Conservation (phyloP, 1,140 invertebrate genomes). For the Drosophila pallidifrons region DNA sequence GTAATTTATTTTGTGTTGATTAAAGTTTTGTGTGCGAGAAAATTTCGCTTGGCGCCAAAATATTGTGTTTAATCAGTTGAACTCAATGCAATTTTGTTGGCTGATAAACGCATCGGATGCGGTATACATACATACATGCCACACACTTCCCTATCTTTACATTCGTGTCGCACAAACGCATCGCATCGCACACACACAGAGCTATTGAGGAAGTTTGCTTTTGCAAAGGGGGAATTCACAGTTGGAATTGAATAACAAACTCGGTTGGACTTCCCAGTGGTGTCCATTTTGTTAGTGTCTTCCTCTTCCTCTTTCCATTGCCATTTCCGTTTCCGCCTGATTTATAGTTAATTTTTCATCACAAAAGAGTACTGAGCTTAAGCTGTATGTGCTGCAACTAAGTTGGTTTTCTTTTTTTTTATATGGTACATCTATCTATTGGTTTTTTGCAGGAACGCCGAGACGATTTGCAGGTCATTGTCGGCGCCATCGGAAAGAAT, state of each 20-base stretch:
- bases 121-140: constrained; percentile 45
- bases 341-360: constrained; percentile 34
- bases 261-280: constrained; percentile 43
- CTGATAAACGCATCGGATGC: constrained; percentile 69
- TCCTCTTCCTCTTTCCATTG: constrained; percentile 37
- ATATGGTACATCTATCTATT: too few relatives aligned
- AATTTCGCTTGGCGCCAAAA: constrained; percentile 51
- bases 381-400: background rate
- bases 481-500: constrained; percentile 80
- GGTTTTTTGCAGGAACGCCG: constrained; percentile 73
- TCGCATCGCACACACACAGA: constrained; percentile 10
- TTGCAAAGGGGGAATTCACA: constrained; percentile 48
- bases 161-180: constrained; percentile 3
- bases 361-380: background rate
- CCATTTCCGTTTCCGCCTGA: constrained; percentile 28
- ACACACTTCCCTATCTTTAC: background rate
- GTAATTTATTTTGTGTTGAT: constrained; percentile 37
- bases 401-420: background rate
- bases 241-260: constrained; percentile 69
- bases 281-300: constrained; percentile 55
- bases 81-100: constrained; percentile 80
- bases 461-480: constrained; percentile 84
- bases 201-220: constrained; percentile 23
- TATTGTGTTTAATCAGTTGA: constrained; percentile 4
- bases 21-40: constrained; percentile 7